Conservation (phyloP, 2,797 vertebrate species). For the Holocentrus rufus region DNA sequence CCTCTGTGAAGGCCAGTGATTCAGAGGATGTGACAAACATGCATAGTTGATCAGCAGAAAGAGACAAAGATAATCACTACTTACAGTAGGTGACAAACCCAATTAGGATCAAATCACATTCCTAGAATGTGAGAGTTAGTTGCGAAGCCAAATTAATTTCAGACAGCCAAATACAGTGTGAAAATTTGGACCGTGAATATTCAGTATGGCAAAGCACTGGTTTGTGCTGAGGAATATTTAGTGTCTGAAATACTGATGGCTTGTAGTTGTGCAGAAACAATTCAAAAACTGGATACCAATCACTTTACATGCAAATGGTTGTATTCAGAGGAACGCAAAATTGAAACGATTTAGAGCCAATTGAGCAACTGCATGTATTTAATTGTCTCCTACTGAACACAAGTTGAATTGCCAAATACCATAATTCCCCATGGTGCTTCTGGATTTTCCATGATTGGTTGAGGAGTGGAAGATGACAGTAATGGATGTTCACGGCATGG, state of each 20-base stretch:
- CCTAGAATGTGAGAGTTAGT: background rate
- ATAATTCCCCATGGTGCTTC: constrained; percentile 17
- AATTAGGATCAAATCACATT: constrained; percentile 23
- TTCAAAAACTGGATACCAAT: background rate
- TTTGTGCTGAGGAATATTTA: background rate
- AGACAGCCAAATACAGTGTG: constrained; percentile 6
- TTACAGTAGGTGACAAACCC: constrained; percentile 24
- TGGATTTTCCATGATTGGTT: constrained; percentile 41
- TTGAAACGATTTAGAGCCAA: background rate
- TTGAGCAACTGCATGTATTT: background rate
- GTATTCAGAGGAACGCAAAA: constrained; percentile 24
- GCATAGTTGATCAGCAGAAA: constrained; percentile 43
- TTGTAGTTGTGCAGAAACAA: background rate
- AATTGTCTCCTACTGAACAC: constrained; percentile 14
- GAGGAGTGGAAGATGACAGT: constrained; percentile 13
- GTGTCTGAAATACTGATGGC: constrained; percentile 32
- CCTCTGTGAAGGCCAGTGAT: constrained; percentile 15
- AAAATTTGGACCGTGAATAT: background rate
- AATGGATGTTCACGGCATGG: constrained; percentile 42
- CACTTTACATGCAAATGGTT: constrained; percentile 22
- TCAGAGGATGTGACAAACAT: constrained; percentile 36
- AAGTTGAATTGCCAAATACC: constrained; percentile 3
- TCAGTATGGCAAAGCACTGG: background rate
- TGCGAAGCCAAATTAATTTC: constrained; percentile 49
- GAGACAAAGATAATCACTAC: constrained; percentile 28